A percentile compares a stretch with the other conserved stretches of the same genome.
Conservation (phyloP, 2,888 invertebrate species). For the Thymelicus sylvestris region DNA sequence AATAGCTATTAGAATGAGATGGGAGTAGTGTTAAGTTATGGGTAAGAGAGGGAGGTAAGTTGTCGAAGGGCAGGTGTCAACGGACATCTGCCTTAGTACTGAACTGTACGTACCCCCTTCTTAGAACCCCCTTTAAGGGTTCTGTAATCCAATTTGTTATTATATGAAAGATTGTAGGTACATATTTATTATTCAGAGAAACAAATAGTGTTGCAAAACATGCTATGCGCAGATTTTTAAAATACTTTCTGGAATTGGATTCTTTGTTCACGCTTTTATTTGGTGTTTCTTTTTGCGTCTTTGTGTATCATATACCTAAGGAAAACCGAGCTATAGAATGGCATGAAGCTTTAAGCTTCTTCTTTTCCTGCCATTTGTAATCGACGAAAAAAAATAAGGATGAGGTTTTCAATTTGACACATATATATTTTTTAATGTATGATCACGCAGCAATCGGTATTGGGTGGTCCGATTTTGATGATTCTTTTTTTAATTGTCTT, state of each 20-base stretch:
- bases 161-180: not conserved
- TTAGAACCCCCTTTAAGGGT: conserved; percentile 50
- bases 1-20: conserved; percentile 53
- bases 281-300: too few relatives aligned
- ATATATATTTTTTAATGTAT: too few relatives aligned
- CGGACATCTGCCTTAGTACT: conserved; percentile 69
- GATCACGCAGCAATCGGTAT: too few relatives aligned
- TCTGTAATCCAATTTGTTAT: conserved; percentile 27
- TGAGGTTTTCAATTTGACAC: too few relatives aligned
- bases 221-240: too few relatives aligned
- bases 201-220: not conserved
- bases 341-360: too few relatives aligned
- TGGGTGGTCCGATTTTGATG: too few relatives aligned
- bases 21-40: conserved; percentile 46
- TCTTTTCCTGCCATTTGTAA: too few relatives aligned
- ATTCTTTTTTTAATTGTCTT: too few relatives aligned
- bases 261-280: too few relatives aligned
- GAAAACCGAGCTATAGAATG: not conserved
- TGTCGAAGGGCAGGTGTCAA: conserved; percentile 71
- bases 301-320: not conserved
- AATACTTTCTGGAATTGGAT: too few relatives aligned
- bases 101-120: conserved; percentile 58
- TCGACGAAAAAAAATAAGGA: too few relatives aligned
- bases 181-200: not conserved
- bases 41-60: conserved; percentile 60